Conservation (phyloP, 1,140 invertebrate species). For the Belonocnema kinseyi region DNA sequence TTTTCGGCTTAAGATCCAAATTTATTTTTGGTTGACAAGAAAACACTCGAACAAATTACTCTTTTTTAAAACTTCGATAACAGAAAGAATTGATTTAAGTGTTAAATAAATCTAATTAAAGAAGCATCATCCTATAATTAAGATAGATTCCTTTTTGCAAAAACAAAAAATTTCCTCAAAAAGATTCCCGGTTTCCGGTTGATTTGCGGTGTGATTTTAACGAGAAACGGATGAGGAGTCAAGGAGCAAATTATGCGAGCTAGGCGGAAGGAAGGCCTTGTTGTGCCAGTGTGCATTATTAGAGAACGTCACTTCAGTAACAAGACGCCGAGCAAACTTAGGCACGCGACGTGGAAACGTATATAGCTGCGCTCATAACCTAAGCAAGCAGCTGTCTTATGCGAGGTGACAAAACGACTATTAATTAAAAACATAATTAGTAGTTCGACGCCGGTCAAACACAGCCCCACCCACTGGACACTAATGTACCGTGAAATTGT, state of each 20-base stretch:
- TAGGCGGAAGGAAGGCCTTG: constrained; percentile 44
- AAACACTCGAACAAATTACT: too few relatives aligned
- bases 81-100: too few relatives aligned
- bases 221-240: constrained; percentile 30
- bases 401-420: constrained; percentile 60
- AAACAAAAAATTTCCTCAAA: not conserved
- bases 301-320: constrained; percentile 63
- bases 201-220: constrained; percentile 43
- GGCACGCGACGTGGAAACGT: constrained; percentile 51
- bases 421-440: constrained; percentile 72
- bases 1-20: too few relatives aligned
- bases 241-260: constrained; percentile 21
- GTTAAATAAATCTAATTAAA: too few relatives aligned
- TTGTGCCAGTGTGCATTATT: constrained; percentile 63
- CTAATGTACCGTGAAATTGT: constrained; percentile 70
- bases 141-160: too few relatives aligned
- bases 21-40: too few relatives aligned
- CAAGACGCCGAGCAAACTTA: constrained; percentile 66
- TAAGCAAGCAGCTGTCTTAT: constrained; percentile 24
- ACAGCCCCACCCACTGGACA: constrained; percentile 48
- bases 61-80: too few relatives aligned
- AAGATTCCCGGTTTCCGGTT: constrained; percentile 44
- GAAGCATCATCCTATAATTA: too few relatives aligned
- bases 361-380: constrained; percentile 33
- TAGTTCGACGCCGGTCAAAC: constrained; percentile 41